These are phyloP conservation scores for Perodicticus potto DNA, from an alignment of 2,797 vertebrate species.

Conservation along the genomic window DNA sequence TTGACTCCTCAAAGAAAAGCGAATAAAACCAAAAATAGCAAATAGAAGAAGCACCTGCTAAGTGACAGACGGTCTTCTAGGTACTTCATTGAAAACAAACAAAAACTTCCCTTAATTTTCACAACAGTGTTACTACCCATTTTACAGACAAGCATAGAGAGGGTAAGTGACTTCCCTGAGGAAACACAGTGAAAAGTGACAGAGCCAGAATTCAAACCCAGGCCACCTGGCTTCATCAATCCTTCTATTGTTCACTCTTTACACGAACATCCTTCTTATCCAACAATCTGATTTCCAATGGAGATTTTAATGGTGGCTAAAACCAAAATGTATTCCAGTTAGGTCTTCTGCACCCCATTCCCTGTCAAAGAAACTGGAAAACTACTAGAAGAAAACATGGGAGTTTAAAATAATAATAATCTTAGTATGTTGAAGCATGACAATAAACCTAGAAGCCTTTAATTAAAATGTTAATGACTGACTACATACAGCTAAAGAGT, in stretches of 20 bases:
- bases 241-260: not conserved
- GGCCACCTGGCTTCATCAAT: not conserved
- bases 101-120: not conserved
- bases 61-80: not conserved
- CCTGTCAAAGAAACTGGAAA: not conserved
- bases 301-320: constrained; percentile 11
- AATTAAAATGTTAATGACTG: constrained; percentile 50
- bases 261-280: not conserved
- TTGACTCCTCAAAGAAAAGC: not conserved
- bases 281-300: not conserved
- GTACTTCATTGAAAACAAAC: not conserved
- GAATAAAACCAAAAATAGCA: constrained; percentile 32
- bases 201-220: not conserved
- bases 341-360: not conserved
- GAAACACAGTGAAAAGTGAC: not conserved
- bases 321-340: not conserved
- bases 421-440: not conserved
- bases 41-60: not conserved
- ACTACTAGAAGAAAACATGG: not conserved
- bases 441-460: constrained; percentile 20
- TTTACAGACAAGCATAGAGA: not conserved
- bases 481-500: not conserved
- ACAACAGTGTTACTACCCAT: not conserved
- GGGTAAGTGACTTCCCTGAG: not conserved
- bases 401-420: constrained; percentile 1